Conservation (phyloP, 2,113 vertebrate genomes). For the Zosterops japonicus region DNA sequence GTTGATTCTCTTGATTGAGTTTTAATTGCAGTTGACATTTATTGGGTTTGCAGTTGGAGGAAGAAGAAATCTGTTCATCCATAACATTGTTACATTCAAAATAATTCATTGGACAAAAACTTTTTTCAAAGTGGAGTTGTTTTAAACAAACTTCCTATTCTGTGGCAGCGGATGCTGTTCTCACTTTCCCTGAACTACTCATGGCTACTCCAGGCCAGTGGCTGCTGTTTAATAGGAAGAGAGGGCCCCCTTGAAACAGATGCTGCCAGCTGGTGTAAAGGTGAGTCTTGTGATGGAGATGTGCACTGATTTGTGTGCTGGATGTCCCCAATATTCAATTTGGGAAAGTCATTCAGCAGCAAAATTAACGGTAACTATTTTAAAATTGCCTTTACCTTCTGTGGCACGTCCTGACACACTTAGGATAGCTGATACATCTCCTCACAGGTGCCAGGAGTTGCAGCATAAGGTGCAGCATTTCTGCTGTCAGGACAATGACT, state of each 20-base stretch:
- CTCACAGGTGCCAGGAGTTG: neutral
- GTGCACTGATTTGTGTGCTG: slow-evolving; percentile 12
- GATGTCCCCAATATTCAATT: slow-evolving; percentile 45
- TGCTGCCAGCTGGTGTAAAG: neutral
- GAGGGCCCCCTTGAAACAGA: neutral
- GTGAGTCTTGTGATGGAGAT: neutral
- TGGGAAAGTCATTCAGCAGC: slow-evolving; percentile 30
- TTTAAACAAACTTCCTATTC: neutral
- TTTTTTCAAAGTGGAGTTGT: neutral
- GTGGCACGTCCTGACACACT: slow-evolving; percentile 61
- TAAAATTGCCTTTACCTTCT: slow-evolving; percentile 56
- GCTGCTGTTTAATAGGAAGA: neutral
- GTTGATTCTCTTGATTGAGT: neutral
- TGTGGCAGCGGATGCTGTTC: neutral
- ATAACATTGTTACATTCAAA: neutral
- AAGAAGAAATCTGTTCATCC: neutral
- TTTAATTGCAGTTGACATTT: neutral
- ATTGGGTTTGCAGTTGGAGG: neutral
- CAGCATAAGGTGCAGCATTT: neutral
- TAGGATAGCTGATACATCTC: neutral
- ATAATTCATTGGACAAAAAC: neutral
- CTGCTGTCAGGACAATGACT: neutral
- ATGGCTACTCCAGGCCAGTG: neutral
- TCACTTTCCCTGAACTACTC: neutral
- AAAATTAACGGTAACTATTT: slow-evolving; percentile 56